A percentile compares a stretch with the other conserved stretches of the same genome.
These are phyloP conservation scores for Eulemur albifrons DNA, from an alignment of 2,797 vertebrate species.

Conservation along the genomic window DNA sequence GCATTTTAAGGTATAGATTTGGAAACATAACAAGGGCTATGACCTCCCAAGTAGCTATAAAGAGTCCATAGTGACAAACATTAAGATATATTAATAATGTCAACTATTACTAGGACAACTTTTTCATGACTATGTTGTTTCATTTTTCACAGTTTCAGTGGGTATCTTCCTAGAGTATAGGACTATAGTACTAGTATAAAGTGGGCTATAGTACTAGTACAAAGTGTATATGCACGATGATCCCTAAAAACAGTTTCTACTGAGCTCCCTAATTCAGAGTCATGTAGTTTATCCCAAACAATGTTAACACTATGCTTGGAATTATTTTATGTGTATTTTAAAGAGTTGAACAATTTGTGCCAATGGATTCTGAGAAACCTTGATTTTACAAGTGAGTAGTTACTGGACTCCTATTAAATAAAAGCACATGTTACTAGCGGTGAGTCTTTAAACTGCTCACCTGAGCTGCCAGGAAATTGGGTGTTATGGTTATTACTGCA, in stretches of 20 bases:
- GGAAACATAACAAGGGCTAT: background rate
- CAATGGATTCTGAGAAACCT: constrained; percentile 57
- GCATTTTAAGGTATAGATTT: background rate
- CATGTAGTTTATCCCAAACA: background rate
- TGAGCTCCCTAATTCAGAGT: background rate
- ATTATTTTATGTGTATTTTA: constrained; percentile 39
- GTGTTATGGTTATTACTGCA: background rate
- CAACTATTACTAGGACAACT: background rate
- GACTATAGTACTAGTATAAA: background rate
- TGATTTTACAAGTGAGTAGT: constrained; percentile 52
- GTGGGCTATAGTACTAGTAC: background rate
- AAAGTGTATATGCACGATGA: background rate
- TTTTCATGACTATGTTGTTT: constrained; percentile 11
- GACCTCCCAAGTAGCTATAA: background rate
- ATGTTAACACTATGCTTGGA: background rate
- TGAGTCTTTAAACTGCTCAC: constrained; percentile 8
- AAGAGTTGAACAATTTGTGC: constrained; percentile 33
- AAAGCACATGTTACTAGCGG: constrained; percentile 35
- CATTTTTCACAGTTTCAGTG: background rate
- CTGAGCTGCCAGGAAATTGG: constrained; percentile 40
- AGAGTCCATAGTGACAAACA: background rate
- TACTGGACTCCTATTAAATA: constrained; percentile 28
- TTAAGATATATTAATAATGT: background rate
- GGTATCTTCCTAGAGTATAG: background rate
- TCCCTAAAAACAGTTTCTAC: constrained; percentile 30